A percentile compares a stretch with the other conserved stretches of the same genome.
These are phyloP conservation scores for Dasypus novemcinctus DNA, from an alignment of 2,113 vertebrate genomes.

Conservation along the genomic window DNA sequence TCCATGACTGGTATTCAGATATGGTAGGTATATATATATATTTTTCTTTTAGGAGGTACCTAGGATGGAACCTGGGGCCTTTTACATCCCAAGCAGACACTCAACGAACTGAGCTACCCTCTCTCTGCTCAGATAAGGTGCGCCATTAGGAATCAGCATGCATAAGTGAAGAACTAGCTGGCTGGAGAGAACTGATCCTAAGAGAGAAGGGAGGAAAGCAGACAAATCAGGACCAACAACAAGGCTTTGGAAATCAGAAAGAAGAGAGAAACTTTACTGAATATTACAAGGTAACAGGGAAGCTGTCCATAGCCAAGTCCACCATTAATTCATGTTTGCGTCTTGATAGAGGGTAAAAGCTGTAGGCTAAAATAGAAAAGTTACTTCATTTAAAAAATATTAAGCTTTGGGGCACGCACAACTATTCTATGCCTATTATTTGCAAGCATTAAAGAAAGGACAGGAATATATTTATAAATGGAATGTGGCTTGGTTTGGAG, in stretches of 20 bases:
- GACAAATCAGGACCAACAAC: background rate
- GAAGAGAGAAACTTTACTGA: background rate
- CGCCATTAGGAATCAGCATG: background rate
- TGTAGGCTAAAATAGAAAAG: background rate
- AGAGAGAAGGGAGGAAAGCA: background rate
- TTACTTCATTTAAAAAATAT: background rate
- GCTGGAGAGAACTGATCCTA: background rate
- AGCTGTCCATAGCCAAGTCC: background rate
- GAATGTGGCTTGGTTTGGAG: background rate
- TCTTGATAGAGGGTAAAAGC: background rate
- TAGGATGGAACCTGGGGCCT: too few species aligned
- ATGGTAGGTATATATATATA: too few species aligned
- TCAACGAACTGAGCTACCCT: too few species aligned
- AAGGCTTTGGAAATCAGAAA: background rate
- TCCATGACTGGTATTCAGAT: too few species aligned
- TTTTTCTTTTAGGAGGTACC: too few species aligned
- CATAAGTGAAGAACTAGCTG: too few species aligned
- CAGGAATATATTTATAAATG: background rate
- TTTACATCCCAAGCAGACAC: too few species aligned
- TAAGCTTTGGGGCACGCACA: background rate
- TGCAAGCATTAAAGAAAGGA: background rate
- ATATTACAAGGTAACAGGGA: background rate
- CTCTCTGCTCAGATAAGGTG: too few species aligned
- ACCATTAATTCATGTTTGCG: background rate
- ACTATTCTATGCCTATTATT: background rate